Percentiles rank a stretch among this genome's conserved stretches.
These are phyloP conservation scores for Anarsia innoxiella DNA, from an alignment of 2,888 invertebrate genomes.

Conservation along the genomic window DNA sequence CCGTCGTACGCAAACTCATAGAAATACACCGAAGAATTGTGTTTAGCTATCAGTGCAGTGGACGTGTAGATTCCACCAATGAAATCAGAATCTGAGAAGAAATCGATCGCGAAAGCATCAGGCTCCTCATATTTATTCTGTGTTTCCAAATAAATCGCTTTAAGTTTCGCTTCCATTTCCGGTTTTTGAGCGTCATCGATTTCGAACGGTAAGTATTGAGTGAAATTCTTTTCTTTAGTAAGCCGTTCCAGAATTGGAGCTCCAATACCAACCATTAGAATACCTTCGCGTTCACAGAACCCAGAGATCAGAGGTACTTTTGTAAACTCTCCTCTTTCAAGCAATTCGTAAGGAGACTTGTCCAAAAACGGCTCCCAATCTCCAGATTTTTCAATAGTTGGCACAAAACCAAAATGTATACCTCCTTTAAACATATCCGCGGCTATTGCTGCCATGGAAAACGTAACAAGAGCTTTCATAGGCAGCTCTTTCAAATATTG, in stretches of 20 bases:
- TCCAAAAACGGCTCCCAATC: constrained; percentile 62
- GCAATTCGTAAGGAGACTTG: constrained; percentile 47
- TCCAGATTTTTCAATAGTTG: constrained; percentile 53
- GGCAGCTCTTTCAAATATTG: constrained; percentile 43
- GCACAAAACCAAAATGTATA: constrained; percentile 64
- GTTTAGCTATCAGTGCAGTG: constrained; percentile 43
- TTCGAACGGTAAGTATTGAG: constrained; percentile 44
- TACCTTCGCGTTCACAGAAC: constrained; percentile 62
- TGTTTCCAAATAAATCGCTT: constrained; percentile 60
- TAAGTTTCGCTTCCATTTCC: constrained; percentile 40
- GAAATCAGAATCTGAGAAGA: constrained; percentile 68
- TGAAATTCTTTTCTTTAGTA: constrained; percentile 36
- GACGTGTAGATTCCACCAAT: constrained; percentile 48
- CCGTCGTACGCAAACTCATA: constrained; percentile 77
- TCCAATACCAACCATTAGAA: constrained; percentile 36
- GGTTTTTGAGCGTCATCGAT: constrained; percentile 30
- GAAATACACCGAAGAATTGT: constrained; percentile 65
- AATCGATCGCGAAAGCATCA: constrained; percentile 55
- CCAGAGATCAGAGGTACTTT: constrained; percentile 70
- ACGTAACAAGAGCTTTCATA: constrained; percentile 40
- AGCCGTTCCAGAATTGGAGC: constrained; percentile 29
- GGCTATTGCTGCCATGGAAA: constrained; percentile 35
- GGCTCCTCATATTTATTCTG: constrained; percentile 39
- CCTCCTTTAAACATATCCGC: constrained; percentile 42
- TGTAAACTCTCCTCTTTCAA: constrained; percentile 51